phyloP scores from a whole-genome alignment of 2,888 invertebrate genomes.

The Galerucella calmariensis region DNA sequence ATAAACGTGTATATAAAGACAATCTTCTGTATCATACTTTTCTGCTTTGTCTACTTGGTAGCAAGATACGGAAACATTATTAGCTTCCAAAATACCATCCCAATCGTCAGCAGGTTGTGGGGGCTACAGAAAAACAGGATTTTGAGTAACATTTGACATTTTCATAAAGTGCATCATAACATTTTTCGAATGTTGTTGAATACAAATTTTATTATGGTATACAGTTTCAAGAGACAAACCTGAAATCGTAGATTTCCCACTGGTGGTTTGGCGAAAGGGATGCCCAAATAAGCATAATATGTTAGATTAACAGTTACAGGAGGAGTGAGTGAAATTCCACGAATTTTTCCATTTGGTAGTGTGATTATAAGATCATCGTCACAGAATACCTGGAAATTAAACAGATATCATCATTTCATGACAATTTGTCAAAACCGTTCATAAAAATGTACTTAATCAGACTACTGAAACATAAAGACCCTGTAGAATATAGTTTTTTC shows the following conservation, averaged over 20 bases:
- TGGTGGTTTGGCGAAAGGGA: slow-evolving; percentile 53
- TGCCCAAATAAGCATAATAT: slow-evolving; percentile 49
- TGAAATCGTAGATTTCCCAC: slow-evolving; percentile 52
- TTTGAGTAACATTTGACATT: too few relatives aligned
- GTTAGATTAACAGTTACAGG: slow-evolving; percentile 15
- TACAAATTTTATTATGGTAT: too few relatives aligned
- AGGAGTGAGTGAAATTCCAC: slow-evolving; percentile 34
- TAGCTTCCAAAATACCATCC: slow-evolving; percentile 44
- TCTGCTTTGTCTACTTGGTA: slow-evolving; percentile 34
- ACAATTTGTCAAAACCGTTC: too few relatives aligned
- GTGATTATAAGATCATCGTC: slow-evolving; percentile 37
- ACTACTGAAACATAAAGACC: too few relatives aligned
- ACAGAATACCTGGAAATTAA: slow-evolving; percentile 29
- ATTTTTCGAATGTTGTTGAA: too few relatives aligned
- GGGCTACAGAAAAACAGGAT: slow-evolving; percentile 32
- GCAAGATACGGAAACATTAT: slow-evolving; percentile 38
- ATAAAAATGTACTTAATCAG: too few relatives aligned
- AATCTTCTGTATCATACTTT: slow-evolving; percentile 47
- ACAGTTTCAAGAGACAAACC: slow-evolving; percentile 30
- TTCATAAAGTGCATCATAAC: too few relatives aligned
- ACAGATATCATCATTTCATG: too few relatives aligned
- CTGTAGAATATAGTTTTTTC: too few relatives aligned
- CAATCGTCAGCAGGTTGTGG: slow-evolving; percentile 46
- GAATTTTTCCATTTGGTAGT: slow-evolving; percentile 44
- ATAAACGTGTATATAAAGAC: slow-evolving; percentile 49